Evolutionary conservation across 2,113 vertebrate genomes (phyloP).

Genomic region (Gila orcuttii): DNA sequence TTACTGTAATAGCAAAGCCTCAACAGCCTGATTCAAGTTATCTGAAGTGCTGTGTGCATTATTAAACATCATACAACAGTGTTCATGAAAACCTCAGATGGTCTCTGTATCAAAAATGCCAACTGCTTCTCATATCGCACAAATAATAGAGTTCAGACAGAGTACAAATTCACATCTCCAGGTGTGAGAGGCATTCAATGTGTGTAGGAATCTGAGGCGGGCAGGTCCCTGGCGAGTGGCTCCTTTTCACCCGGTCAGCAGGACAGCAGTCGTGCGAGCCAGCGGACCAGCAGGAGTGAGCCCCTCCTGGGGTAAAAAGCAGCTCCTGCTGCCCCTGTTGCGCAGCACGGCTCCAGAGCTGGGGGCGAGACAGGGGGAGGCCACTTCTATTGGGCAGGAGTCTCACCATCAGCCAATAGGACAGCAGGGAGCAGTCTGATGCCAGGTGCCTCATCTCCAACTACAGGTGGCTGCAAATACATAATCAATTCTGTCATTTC

Average conservation of each 20-base stretch:
- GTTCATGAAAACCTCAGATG: conserved; percentile 13
- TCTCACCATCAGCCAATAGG: conserved; percentile 43
- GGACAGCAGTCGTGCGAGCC: conserved; percentile 51
- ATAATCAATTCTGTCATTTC: conserved; percentile 42
- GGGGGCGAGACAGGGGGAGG: conserved; percentile 40
- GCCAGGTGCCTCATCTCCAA: conserved; percentile 50
- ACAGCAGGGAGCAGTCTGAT: conserved; percentile 43
- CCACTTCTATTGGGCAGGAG: conserved; percentile 36
- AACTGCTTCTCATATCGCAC: conserved; percentile 47
- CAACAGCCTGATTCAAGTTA: neutral
- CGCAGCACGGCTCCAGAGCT: conserved; percentile 30
- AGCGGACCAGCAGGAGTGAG: conserved; percentile 46
- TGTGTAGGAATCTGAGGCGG: conserved; percentile 56
- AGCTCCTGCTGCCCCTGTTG: conserved; percentile 52
- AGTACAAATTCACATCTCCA: conserved; percentile 51
- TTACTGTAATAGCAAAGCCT: neutral
- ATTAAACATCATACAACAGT: conserved; percentile 32
- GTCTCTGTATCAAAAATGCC: conserved; percentile 40
- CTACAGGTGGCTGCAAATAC: conserved; percentile 47
- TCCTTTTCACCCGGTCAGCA: conserved; percentile 52
- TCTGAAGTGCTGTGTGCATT: conserved; percentile 10
- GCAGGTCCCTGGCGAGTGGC: conserved; percentile 52
- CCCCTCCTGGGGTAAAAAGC: conserved; percentile 60
- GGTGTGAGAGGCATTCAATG: conserved; percentile 53
- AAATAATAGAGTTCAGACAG: conserved; percentile 45